Conservation (phyloP, 2,888 invertebrate genomes). For the Panopea generosa region DNA sequence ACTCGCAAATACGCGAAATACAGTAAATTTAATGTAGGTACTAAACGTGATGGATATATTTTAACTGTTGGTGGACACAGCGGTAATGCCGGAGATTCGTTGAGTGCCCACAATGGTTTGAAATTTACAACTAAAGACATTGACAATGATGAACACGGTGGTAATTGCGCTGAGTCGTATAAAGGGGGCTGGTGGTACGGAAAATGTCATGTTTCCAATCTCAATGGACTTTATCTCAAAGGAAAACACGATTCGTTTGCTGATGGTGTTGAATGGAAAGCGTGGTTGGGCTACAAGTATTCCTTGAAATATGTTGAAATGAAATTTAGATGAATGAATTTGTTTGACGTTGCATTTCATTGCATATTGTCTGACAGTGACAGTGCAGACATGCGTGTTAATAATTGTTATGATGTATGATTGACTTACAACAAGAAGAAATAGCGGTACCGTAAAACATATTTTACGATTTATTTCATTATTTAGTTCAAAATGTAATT, state of each 20-base stretch:
- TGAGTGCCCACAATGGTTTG: conserved; percentile 18
- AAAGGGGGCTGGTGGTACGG: conserved; percentile 78
- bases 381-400: too few species aligned
- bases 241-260: conserved; percentile 75
- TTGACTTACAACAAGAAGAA: too few species aligned
- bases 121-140: conserved; percentile 28
- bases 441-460: too few species aligned
- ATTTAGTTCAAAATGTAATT: too few species aligned
- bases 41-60: conserved; percentile 14
- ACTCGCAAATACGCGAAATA: conserved; percentile 30
- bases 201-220: conserved; percentile 73
- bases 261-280: conserved; percentile 80
- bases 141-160: conserved; percentile 20
- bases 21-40: conserved; percentile 16
- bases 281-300: conserved; percentile 79
- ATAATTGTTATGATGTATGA: too few species aligned
- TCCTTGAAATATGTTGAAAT: conserved; percentile 78
- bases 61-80: conserved; percentile 17
- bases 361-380: too few species aligned
- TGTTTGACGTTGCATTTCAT: conserved; percentile 51
- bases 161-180: conserved; percentile 57
- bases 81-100: conserved; percentile 30
- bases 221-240: conserved; percentile 78
- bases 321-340: conserved; percentile 67
- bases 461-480: too few species aligned